These are phyloP conservation scores for Corythaeola cristata DNA, from an alignment of 2,113 vertebrate species.

Conservation along the genomic window DNA sequence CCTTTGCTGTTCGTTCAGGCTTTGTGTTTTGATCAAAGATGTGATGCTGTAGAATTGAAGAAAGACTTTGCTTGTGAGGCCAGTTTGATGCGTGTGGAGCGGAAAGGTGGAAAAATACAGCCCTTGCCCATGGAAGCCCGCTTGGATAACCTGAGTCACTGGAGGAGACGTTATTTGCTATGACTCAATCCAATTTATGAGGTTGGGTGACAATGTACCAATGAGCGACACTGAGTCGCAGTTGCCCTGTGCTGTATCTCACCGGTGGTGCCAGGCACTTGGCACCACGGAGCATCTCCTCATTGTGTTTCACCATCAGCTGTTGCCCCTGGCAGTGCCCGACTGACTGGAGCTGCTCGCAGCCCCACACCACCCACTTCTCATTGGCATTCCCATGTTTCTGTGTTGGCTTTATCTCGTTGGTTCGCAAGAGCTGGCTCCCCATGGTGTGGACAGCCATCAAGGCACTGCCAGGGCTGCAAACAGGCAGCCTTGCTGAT, in stretches of 20 bases:
- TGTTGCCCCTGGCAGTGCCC: background rate
- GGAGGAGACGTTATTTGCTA: background rate
- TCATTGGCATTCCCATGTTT: background rate
- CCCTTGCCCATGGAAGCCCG: background rate
- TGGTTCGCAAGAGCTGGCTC: background rate
- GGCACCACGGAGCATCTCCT: background rate
- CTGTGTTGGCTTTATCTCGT: background rate
- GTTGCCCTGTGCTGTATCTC: background rate
- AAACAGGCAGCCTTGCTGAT: no score
- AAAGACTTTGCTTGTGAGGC: background rate
- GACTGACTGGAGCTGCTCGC: background rate
- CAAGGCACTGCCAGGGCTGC: background rate
- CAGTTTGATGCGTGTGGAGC: fast-evolving
- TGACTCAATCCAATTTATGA: background rate
- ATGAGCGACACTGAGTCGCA: background rate
- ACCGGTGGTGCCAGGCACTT: background rate
- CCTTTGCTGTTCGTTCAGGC: background rate
- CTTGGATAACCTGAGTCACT: background rate
- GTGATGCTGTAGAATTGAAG: background rate
- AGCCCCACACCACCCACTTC: background rate
- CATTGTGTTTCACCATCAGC: background rate
- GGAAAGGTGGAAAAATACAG: background rate
- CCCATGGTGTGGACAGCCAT: fast-evolving
- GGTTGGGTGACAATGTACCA: background rate
- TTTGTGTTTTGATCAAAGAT: background rate